Conservation (phyloP, 2,113 vertebrate species). For the Cyanoramphus novaezelandiae region DNA sequence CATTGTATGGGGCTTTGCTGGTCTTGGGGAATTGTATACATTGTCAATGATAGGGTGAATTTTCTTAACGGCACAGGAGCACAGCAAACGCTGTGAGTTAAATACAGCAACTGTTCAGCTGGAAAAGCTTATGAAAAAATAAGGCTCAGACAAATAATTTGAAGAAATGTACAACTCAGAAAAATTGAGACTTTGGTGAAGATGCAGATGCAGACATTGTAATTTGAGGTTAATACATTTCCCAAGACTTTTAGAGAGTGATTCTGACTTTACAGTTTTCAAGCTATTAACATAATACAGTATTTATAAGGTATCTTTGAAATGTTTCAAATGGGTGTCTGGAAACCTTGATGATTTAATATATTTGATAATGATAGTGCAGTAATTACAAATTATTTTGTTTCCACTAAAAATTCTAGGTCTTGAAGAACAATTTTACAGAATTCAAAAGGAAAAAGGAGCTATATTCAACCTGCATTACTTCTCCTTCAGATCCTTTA, state of each 20-base stretch:
- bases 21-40: background rate
- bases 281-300: background rate
- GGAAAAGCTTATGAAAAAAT: background rate
- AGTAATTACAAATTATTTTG: background rate
- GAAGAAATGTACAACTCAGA: background rate
- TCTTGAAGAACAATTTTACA: background rate
- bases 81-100: background rate
- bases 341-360: background rate
- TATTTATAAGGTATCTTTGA: conserved; percentile 7
- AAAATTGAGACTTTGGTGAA: conserved; percentile 7
- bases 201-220: background rate
- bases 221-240: conserved; percentile 27
- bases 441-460: background rate
- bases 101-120: background rate
- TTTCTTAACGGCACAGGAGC: conserved; percentile 2
- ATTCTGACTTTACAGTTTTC: background rate
- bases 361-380: background rate
- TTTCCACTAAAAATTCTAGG: background rate
- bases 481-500: background rate
- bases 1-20: background rate
- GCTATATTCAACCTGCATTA: background rate
- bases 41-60: background rate
- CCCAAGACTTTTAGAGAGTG: background rate
- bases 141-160: conserved; percentile 17
- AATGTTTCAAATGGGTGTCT: background rate